phyloP scores from a whole-genome alignment of 1,140 invertebrate genomes.

The Galleria mellonella region DNA sequence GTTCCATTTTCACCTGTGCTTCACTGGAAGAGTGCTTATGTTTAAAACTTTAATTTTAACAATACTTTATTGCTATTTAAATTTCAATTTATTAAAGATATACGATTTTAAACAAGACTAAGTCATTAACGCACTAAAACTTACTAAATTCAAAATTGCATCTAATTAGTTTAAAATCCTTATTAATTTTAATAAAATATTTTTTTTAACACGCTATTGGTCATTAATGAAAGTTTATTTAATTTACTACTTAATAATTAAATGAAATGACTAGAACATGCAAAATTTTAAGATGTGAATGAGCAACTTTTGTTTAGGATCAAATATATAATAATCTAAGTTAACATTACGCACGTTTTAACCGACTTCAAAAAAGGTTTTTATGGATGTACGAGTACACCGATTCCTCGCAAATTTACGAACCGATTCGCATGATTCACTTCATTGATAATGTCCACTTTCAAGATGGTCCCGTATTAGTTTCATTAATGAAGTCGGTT shows the following conservation, averaged over 20 bases:
- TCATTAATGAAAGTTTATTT: constrained; percentile 60
- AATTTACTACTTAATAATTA: constrained; percentile 33
- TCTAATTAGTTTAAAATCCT: constrained; percentile 45
- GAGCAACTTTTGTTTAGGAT: constrained; percentile 46
- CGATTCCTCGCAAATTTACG: neutral
- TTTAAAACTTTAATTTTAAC: constrained; percentile 16
- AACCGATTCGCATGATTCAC: too few species aligned
- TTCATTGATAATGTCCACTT: too few species aligned
- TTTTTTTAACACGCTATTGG: constrained; percentile 56
- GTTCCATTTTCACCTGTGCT: constrained; percentile 8
- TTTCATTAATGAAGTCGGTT: too few species aligned
- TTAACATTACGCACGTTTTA: neutral
- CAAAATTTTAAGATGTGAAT: constrained; percentile 44
- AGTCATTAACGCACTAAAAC: constrained; percentile 31
- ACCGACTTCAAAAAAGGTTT: neutral
- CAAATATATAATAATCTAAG: neutral
- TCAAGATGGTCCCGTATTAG: too few species aligned
- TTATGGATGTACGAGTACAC: too few species aligned
- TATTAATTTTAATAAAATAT: constrained; percentile 48
- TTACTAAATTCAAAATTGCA: constrained; percentile 47
- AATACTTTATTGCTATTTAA: constrained; percentile 30
- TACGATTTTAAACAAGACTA: constrained; percentile 20
- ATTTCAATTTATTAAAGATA: constrained; percentile 11
- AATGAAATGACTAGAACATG: constrained; percentile 54
- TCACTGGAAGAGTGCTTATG: constrained; percentile 24